These are phyloP conservation scores for Clitarchus hookeri DNA, from an alignment of 2,888 invertebrate genomes.

Conservation along the genomic window DNA sequence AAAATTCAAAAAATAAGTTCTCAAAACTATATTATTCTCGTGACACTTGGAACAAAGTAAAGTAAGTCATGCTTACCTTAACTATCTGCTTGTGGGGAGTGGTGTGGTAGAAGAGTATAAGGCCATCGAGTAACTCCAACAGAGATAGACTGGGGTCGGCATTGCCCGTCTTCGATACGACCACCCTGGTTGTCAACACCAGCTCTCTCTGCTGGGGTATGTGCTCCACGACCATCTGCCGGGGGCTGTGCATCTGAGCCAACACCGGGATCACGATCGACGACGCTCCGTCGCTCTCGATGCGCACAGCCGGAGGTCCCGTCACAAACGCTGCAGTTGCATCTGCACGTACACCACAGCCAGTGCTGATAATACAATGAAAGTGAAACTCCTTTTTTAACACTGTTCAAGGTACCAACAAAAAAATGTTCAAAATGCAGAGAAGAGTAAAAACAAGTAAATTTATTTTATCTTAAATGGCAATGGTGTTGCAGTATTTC, in stretches of 20 bases:
- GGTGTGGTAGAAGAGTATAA: slow-evolving; percentile 68
- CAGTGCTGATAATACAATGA: neutral
- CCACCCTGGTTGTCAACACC: neutral
- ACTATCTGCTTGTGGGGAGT: slow-evolving; percentile 69
- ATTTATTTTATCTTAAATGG: no score
- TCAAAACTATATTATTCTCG: no score
- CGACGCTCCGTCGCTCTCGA: slow-evolving; percentile 25
- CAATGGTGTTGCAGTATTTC: no score
- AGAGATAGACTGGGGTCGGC: slow-evolving; percentile 58
- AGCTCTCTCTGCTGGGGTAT: slow-evolving; percentile 21
- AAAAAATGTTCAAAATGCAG: no score
- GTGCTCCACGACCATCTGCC: slow-evolving; percentile 34
- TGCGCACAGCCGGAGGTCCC: neutral
- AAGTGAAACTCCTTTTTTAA: no score
- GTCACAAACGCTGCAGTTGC: neutral
- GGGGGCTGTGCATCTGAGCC: slow-evolving; percentile 30
- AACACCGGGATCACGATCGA: slow-evolving; percentile 37
- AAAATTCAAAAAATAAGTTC: no score
- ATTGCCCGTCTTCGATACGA: slow-evolving; percentile 55
- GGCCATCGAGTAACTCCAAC: slow-evolving; percentile 67
- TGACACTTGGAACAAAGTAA: no score
- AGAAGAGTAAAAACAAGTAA: no score
- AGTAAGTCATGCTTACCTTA: slow-evolving; percentile 47
- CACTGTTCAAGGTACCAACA: no score
- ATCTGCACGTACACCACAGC: neutral